Percentiles rank a stretch among this genome's conserved stretches.
Conservation (phyloP, 2,888 invertebrate genomes). For the Julus scanicus region DNA sequence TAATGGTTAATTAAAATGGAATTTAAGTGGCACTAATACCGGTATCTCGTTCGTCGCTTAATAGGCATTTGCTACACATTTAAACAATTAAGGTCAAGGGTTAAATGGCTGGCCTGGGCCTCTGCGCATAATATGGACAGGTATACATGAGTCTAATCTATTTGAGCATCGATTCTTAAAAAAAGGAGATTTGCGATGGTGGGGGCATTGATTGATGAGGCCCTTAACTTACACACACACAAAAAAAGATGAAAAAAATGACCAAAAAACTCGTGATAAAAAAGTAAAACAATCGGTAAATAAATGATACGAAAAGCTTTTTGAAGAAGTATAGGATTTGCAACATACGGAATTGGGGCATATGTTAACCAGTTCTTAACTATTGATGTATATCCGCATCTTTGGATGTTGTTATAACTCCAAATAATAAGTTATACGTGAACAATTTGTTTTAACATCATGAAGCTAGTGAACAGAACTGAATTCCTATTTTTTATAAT, state of each 20-base stretch:
- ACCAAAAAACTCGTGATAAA: not conserved
- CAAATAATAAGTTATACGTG: no score
- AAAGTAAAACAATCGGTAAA: not conserved
- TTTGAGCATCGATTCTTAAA: not conserved
- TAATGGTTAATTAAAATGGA: slow-evolving; percentile 1
- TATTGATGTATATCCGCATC: no score
- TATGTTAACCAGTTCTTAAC: no score
- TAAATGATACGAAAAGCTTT: not conserved
- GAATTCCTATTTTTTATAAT: no score
- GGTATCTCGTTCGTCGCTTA: not conserved
- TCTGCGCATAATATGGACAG: not conserved
- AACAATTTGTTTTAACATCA: no score
- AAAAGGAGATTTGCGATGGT: not conserved
- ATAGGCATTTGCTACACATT: not conserved
- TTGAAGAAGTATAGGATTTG: not conserved
- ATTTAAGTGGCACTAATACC: not conserved
- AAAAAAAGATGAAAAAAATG: not conserved
- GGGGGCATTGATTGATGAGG: not conserved
- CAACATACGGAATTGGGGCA: no score
- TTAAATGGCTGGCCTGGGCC: not conserved
- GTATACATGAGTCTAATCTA: not conserved
- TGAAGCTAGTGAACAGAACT: no score
- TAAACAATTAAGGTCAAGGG: slow-evolving; percentile 1
- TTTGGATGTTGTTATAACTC: no score
- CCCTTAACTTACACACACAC: not conserved